Evolutionary conservation across 2,797 vertebrate species (phyloP).

Genomic region (Silurus lanzhouensis): DNA sequence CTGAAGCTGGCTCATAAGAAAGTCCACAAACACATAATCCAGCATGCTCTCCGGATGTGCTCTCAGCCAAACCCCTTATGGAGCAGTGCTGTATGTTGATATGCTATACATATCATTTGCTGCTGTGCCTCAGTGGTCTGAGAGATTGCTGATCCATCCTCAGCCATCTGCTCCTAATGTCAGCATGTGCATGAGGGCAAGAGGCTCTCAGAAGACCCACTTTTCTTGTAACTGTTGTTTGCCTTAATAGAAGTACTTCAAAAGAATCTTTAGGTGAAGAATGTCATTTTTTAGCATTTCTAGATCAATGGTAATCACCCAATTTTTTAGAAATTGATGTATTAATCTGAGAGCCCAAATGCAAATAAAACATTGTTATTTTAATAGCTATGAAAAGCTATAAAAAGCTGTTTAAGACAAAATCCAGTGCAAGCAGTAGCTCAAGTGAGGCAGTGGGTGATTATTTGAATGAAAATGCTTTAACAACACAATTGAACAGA

Average conservation of each 20-base stretch:
- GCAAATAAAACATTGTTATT: not conserved
- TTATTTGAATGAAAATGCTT: not conserved
- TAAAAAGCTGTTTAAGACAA: not conserved
- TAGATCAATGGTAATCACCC: not conserved
- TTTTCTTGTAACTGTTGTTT: slow-evolving; percentile 39
- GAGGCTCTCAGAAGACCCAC: slow-evolving; percentile 60
- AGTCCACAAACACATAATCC: slow-evolving; percentile 14
- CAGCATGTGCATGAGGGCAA: slow-evolving; percentile 56
- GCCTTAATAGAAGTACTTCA: not conserved
- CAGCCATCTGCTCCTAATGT: slow-evolving; percentile 64
- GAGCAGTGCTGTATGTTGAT: slow-evolving; percentile 26
- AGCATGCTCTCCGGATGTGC: slow-evolving; percentile 29
- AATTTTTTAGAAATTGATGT: not conserved
- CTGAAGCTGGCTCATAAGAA: no score
- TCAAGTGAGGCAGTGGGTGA: not conserved
- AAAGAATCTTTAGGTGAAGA: not conserved
- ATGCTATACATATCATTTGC: slow-evolving; percentile 27
- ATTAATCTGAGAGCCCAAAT: not conserved
- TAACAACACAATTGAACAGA: not conserved
- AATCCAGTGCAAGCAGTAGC: not conserved
- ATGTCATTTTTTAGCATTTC: not conserved
- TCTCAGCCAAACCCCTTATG: slow-evolving; percentile 18
- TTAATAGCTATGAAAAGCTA: not conserved
- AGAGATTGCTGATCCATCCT: slow-evolving; percentile 55
- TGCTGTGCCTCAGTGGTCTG: slow-evolving; percentile 26